Percentiles rank a stretch among this genome's conserved stretches.
phyloP scores from a whole-genome alignment of 2,113 vertebrate genomes.

The Notothenia rossii region DNA sequence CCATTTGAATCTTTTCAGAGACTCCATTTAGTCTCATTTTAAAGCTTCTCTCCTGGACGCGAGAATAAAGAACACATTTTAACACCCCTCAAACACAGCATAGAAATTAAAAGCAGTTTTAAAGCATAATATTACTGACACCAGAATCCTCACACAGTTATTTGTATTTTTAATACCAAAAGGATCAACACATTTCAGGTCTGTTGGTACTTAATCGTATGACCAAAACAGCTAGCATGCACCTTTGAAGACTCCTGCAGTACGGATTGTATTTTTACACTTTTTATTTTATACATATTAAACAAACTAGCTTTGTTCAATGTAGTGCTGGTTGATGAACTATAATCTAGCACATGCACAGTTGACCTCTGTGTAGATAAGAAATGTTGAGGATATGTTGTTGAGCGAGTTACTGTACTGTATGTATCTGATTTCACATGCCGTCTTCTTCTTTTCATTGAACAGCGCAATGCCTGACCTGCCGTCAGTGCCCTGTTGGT shows the following conservation, averaged over 20 bases:
- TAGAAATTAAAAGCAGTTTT: too few relatives aligned
- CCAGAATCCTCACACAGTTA: too few relatives aligned
- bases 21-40: too few relatives aligned
- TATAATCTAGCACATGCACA: not conserved
- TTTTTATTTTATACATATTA: not conserved
- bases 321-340: not conserved
- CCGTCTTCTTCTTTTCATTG: not conserved
- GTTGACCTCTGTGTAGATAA: not conserved
- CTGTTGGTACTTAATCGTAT: not conserved
- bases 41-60: too few relatives aligned
- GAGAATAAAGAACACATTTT: too few relatives aligned
- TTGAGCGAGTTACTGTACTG: not conserved
- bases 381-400: not conserved
- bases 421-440: not conserved
- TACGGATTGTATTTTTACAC: too few relatives aligned
- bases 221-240: too few relatives aligned
- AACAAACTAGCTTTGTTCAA: not conserved
- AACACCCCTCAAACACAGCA: too few relatives aligned
- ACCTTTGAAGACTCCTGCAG: too few relatives aligned
- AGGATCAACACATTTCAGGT: not conserved
- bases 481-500: conserved; percentile 31
- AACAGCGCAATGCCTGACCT: conserved; percentile 62
- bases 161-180: too few relatives aligned
- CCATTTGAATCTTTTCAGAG: too few relatives aligned
- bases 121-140: not conserved